Base-by-base conservation (phyloP, 2,113 vertebrate genomes). In the Aptenodytes patagonicus region DNA sequence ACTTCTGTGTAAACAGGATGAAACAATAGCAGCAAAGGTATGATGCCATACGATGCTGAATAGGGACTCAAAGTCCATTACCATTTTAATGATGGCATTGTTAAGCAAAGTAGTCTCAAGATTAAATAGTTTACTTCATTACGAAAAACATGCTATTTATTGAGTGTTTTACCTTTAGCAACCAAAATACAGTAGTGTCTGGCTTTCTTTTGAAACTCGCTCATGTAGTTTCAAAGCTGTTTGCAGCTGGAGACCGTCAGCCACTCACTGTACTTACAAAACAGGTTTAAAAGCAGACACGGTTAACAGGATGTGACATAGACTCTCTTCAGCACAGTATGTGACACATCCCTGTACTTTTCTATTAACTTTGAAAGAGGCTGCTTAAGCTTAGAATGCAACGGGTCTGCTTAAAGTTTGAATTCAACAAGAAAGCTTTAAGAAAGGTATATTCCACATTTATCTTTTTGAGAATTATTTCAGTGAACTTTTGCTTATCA, bases 401-500 rank as follows among this genome's bases (percentile, higher is more conserved):
- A 54, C 58, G 86, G 19, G 38, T 40, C 34, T 89, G 24, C n/a
- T 8, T 44, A 44, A 89, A 73, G 62, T 26, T 83, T 58, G n/a
- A 83, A 72, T 66, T 81, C 72, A 46, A 32, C 29, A 40, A 34
- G 65, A 85, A 71, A 93, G 58, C 52, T 70, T 84, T 88, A 68
- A 90, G 90, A 89, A 93, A 97, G 70, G 44, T 90, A 7, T 44
- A 91, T 95, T 86, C 73, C 58, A 29, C 68, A 13, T 96, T 93
- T 83, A 79, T 96, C 94, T 97, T 95, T 94, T 57, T 97, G 65
- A 83, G 93, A 95, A 95, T 94, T 95, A 97, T 97, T 93, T 97
- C 91, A 58, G 97, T 84, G 90, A 97, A 98, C 96, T 97, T 97
- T 69, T 95, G 93, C 97, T 98, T 98, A 98, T 98, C 98, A 92